Conservation (phyloP, 2,797 vertebrate species). For the Molossus alvarezi region DNA sequence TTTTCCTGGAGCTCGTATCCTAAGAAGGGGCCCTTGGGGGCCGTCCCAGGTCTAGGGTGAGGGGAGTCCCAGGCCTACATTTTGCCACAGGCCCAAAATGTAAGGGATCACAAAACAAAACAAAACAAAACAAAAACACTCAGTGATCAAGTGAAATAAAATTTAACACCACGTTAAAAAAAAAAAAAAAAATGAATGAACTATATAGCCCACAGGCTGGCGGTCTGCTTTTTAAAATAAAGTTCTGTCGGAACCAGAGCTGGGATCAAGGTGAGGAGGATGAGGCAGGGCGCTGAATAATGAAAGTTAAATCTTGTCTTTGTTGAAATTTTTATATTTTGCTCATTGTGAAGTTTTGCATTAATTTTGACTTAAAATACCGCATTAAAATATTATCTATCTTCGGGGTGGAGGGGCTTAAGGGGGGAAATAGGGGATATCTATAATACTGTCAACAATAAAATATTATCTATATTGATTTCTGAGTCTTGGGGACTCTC, state of each 20-base stretch:
- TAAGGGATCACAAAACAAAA: background rate
- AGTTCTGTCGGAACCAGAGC: background rate
- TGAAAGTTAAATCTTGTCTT: background rate
- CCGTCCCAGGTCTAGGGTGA: background rate
- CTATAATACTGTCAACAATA: background rate
- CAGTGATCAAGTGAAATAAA: background rate
- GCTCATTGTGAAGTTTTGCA: background rate
- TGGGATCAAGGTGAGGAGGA: background rate
- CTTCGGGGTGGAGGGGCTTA: background rate
- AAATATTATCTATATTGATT: background rate
- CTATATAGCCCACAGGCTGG: background rate
- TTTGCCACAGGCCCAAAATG: background rate
- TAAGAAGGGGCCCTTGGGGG: background rate
- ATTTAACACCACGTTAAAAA: background rate
- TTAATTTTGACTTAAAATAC: conserved; percentile 36
- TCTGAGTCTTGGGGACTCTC: background rate
- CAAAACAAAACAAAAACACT: no score
- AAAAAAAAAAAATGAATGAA: background rate
- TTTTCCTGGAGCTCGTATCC: background rate
- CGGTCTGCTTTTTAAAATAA: background rate
- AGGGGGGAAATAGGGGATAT: no score
- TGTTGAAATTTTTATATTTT: background rate
- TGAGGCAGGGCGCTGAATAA: background rate
- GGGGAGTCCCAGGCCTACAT: no score
- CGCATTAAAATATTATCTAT: background rate